Conservation (phyloP, 2,113 vertebrate species). For the Actenoides hombroni region DNA sequence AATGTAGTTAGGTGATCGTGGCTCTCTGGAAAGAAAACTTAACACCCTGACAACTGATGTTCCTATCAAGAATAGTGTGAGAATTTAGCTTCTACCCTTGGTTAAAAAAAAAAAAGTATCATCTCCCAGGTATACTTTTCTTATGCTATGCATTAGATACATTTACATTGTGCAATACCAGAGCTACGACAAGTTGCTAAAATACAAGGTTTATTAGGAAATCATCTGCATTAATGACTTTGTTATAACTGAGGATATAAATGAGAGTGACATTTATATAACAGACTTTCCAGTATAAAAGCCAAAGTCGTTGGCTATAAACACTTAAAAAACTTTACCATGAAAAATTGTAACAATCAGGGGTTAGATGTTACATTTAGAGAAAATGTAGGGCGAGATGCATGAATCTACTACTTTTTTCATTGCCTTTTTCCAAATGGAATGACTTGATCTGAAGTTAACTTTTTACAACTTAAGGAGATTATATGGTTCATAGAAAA, state of each 20-base stretch:
- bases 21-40: neutral
- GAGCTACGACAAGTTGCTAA: neutral
- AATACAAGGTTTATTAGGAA: neutral
- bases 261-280: slow-evolving; percentile 28
- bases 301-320: slow-evolving; percentile 25
- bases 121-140: neutral
- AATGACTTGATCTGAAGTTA: slow-evolving; percentile 26
- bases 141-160: accelerated
- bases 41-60: neutral
- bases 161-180: neutral
- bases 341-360: neutral
- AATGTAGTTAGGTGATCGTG: neutral
- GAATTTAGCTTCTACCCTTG: neutral
- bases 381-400: neutral
- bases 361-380: neutral
- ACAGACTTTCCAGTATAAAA: slow-evolving; percentile 43
- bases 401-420: neutral
- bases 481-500: slow-evolving; percentile 42
- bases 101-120: neutral
- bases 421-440: neutral
- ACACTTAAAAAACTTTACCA: slow-evolving; percentile 22
- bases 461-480: slow-evolving; percentile 43
- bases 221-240: slow-evolving; percentile 9
- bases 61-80: neutral
- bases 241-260: neutral